phyloP scores from a whole-genome alignment of 1,140 invertebrate genomes.

The Diplogasteroides magnus region DNA sequence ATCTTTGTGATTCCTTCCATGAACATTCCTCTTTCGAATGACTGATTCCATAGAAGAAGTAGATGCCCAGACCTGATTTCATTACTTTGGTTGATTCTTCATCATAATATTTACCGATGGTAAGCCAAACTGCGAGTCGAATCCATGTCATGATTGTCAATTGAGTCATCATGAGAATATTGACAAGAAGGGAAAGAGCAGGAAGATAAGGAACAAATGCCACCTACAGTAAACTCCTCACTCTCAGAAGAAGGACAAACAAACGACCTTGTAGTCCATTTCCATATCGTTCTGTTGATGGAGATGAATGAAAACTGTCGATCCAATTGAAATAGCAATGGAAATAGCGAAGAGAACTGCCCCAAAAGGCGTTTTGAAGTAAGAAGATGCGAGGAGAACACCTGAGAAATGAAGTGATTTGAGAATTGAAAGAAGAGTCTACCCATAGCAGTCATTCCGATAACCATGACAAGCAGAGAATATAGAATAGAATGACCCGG shows the following conservation, averaged over 20 bases:
- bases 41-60: constrained; percentile 81
- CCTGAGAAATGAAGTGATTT: neutral
- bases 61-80: constrained; percentile 38
- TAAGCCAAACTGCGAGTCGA: constrained; percentile 79
- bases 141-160: constrained; percentile 77
- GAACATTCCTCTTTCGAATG: constrained; percentile 67
- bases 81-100: too few species aligned
- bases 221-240: constrained; percentile 62
- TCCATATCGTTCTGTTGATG: constrained; percentile 29
- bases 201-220: constrained; percentile 79
- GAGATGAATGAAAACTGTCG: constrained; percentile 69
- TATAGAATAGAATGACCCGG: neutral
- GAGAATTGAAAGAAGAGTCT: neutral
- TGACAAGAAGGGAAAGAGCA: constrained; percentile 74
- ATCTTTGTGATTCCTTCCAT: too few species aligned
- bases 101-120: constrained; percentile 57
- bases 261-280: constrained; percentile 31
- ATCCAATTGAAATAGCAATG: neutral
- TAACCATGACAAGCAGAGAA: neutral
- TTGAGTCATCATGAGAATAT: constrained; percentile 81
- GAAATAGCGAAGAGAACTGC: neutral
- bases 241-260: constrained; percentile 7
- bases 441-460: neutral
- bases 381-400: neutral
- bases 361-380: neutral